A percentile compares a stretch with the other conserved stretches of the same genome.
These are phyloP conservation scores for Agrotis puta DNA, from an alignment of 2,888 invertebrate species.

Conservation along the genomic window DNA sequence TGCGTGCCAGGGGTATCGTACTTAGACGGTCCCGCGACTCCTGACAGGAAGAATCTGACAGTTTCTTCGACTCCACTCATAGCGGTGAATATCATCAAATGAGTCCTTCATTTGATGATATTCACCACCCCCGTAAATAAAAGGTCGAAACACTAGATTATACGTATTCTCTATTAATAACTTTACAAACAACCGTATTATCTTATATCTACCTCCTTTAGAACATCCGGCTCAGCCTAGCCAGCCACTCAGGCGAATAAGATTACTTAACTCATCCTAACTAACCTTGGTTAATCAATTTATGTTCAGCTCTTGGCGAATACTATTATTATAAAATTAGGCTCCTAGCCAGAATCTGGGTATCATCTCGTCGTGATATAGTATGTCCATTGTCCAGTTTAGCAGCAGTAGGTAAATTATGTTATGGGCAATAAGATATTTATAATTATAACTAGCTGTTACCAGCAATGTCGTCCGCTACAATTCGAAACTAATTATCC, in stretches of 20 bases:
- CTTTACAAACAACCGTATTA: neutral
- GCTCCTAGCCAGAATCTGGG: slow-evolving; percentile 12
- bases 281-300: slow-evolving; percentile 28
- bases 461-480: too few relatives aligned
- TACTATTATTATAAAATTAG: slow-evolving; percentile 16
- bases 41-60: too few relatives aligned
- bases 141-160: neutral
- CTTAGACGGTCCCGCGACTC: too few relatives aligned
- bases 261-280: slow-evolving; percentile 6
- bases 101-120: too few relatives aligned
- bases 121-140: too few relatives aligned
- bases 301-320: slow-evolving; percentile 7
- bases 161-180: neutral
- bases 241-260: neutral
- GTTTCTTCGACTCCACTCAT: too few relatives aligned
- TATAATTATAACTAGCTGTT: too few relatives aligned
- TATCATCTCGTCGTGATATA: neutral
- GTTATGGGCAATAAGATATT: too few relatives aligned
- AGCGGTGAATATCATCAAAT: too few relatives aligned
- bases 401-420: neutral
- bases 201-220: neutral
- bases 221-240: slow-evolving; percentile 3
- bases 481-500: too few relatives aligned
- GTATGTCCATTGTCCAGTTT: neutral
- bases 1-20: too few relatives aligned